Evolutionary conservation across 2,797 vertebrate species (phyloP), one percentile per base, ranked within the genome.

Genomic region (Propithecus deckenii): DNA sequence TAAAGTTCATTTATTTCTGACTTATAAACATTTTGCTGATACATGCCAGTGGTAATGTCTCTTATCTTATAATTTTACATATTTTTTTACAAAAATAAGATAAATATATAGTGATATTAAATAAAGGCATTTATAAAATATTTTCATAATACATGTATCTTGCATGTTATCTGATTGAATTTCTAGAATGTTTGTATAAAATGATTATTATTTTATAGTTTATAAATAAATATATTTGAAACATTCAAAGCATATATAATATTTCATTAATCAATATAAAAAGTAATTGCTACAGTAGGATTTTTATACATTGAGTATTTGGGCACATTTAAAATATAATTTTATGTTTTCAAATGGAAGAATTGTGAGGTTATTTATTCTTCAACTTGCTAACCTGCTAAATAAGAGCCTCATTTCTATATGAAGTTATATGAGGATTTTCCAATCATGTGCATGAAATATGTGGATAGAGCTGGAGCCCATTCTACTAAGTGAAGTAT

Each of bases 21-120:
- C 20, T 23, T 89, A 69, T 63, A 96, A 95, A 92, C 13, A 89
- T 61, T 83, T n/a, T 92, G n/a, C n/a, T 71, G 59, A 85, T 38
- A 84, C 25, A 59, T 32, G 48, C n/a, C 38, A 92, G 9, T 43
- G 15, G 1, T 67, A 88, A 30, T 89, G 17, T 43, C 17, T 41
- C n/a, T 88, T 80, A 83, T 28, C 30, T 89, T 91, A 86, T 22
- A 80, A 80, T 72, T 71, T 75, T 12, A 65, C 25, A 8, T 69
- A 28, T 35, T 30, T 74, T 76, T 88, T 86, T 28, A 59, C 23
- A 69, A 95, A 85, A 93, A 88, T 46, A 69, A 89, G 59, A 71
- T n/a, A 57, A 91, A 71, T 57, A 1, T 55, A 22, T 38, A 86
- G 9, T 69, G 8, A 65, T 94, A 41, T 20, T 41, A 86, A 46